A percentile compares a stretch with the other conserved stretches of the same genome.
Conservation (phyloP, 2,888 invertebrate genomes). For the Andrena camellia region DNA sequence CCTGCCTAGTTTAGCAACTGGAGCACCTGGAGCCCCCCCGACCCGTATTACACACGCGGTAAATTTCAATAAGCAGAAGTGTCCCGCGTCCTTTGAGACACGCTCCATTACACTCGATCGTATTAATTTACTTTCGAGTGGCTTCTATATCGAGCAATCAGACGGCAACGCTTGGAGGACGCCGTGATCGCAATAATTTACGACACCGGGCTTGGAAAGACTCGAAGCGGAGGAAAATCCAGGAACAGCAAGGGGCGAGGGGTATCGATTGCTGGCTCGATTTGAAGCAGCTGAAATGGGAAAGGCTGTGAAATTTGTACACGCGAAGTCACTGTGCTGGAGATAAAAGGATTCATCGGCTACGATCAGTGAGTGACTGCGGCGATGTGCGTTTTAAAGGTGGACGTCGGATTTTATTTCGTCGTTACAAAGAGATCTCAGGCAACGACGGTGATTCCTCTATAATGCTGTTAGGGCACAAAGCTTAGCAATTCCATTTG, state of each 20-base stretch:
- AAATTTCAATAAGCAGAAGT: too few relatives aligned
- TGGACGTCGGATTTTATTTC: constrained; percentile 14
- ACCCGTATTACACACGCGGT: too few relatives aligned
- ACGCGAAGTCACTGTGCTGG: not conserved
- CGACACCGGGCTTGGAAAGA: not conserved
- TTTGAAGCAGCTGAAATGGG: not conserved
- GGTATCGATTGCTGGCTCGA: constrained; percentile 1
- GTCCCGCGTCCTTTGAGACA: not conserved
- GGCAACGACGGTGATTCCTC: constrained; percentile 43
- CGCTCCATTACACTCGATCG: not conserved
- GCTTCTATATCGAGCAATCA: too few relatives aligned
- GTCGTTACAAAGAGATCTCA: constrained; percentile 28
- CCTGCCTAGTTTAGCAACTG: not conserved
- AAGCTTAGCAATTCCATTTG: constrained; percentile 64
- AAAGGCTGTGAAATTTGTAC: not conserved
- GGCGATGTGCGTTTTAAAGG: constrained; percentile 8
- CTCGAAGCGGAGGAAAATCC: not conserved
- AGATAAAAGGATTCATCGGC: not conserved
- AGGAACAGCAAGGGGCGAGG: not conserved
- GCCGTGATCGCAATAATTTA: too few relatives aligned
- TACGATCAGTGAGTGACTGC: constrained; percentile 16
- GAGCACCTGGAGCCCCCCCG: not conserved
- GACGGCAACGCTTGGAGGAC: not conserved
- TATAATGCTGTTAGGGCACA: constrained; percentile 40
- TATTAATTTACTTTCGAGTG: too few relatives aligned